phyloP scores from a whole-genome alignment of 2,888 invertebrate genomes.

The Orthosia gothica region DNA sequence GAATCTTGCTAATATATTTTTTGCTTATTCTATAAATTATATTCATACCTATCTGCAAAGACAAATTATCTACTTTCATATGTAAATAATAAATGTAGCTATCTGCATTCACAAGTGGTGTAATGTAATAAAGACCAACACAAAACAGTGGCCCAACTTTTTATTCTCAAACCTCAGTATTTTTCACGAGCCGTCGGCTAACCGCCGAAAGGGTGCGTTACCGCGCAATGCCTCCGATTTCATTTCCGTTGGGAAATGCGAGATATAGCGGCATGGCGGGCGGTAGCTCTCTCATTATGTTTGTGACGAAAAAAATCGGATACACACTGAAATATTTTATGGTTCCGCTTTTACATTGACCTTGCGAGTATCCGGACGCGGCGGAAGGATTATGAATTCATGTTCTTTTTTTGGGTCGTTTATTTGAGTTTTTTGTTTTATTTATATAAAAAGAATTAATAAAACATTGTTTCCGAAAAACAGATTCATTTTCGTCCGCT shows the following conservation, averaged over 20 bases:
- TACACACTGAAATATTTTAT: constrained; percentile 54
- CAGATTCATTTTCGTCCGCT: not conserved
- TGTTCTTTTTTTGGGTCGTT: constrained; percentile 33
- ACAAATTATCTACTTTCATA: not conserved
- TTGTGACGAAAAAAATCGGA: constrained; percentile 60
- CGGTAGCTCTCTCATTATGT: constrained; percentile 53
- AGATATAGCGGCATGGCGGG: constrained; percentile 56
- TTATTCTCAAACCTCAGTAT: constrained; percentile 49
- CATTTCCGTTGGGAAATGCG: constrained; percentile 71
- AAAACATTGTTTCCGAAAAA: constrained; percentile 31
- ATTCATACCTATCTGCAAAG: too few relatives aligned
- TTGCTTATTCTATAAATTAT: too few relatives aligned
- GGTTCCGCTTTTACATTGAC: constrained; percentile 55
- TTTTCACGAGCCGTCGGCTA: constrained; percentile 52
- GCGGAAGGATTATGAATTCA: constrained; percentile 57
- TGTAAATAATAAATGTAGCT: not conserved
- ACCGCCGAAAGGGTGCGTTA: constrained; percentile 64
- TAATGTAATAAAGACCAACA: constrained; percentile 10
- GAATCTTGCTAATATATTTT: too few relatives aligned
- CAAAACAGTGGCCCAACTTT: constrained; percentile 44
- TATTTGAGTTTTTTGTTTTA: constrained; percentile 18
- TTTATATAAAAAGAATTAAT: constrained; percentile 32
- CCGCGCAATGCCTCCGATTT: constrained; percentile 67
- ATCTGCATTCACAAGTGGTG: too few relatives aligned
- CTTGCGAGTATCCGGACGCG: constrained; percentile 50